Evolutionary conservation across 2,797 vertebrate species (phyloP), one percentile per base, ranked within the genome.

Genomic region (Gambelia wislizenii): DNA sequence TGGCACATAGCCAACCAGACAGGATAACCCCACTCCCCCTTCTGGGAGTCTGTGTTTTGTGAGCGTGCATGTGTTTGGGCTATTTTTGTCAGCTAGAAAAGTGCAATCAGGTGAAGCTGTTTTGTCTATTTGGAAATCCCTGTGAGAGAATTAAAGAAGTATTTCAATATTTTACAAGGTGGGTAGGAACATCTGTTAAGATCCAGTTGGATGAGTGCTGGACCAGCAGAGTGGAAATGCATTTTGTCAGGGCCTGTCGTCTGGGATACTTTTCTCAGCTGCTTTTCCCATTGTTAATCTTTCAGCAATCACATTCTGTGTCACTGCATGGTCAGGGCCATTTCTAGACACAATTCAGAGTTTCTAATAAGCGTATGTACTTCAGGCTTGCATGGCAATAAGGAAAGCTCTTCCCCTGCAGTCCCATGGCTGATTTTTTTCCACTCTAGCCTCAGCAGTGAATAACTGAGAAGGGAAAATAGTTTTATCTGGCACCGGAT

Each of bases 111-210:
- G 87, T 36, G 5, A 82, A 61, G 33, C 18, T 86, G 44, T 94
- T 93, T 93, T 67, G 92, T 93, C 36, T 70, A 36, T 67, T 79
- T 59, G 83, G 80, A 93, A 96, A 94, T 85, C 8, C 18, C 49
- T 79, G 61, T 83, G 39, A 94, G 59, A 91, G 83, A 94, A 95
- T 94, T 92, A 94, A 70, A 92, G 91, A 85, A 91, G 36, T 44
- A 56, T 88, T 94, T 94, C 93, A 92, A 94, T 95, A 93, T 95
- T 96, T 94, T 93, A 89, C n/a, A 81, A 85, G 86, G 90, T 18
- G 77, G 89, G 84, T 92, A 75, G 91, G 83, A 91, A 89, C 92
- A 93, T 96, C 92, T 95, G 93, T 89, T 94, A 91, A 92, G 83
- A 83, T 89, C 75, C 95, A 93, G 70, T 83, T 95, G 86, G 20